phyloP scores from a whole-genome alignment of 2,113 vertebrate genomes.

The Catharus bicknelli region DNA sequence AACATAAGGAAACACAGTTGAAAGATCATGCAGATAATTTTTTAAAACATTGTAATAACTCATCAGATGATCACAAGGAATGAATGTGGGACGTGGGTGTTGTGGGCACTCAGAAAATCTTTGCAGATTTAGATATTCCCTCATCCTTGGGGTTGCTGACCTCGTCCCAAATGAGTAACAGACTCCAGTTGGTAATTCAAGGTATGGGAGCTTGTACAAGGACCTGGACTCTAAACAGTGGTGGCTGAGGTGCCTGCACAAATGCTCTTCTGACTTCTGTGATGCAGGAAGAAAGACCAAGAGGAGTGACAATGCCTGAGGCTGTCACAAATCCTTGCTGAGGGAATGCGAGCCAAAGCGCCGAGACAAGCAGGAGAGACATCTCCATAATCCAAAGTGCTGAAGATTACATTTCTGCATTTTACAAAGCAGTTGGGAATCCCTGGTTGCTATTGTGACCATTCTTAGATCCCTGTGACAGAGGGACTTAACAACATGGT shows the following conservation, averaged over 20 bases:
- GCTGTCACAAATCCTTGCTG: not conserved
- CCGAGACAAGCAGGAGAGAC: not conserved
- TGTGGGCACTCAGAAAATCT: not conserved
- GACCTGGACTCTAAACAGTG: not conserved
- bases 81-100: not conserved
- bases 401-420: not conserved
- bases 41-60: not conserved
- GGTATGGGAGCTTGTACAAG: not conserved
- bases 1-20: not conserved
- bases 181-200: not conserved
- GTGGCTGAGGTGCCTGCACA: not conserved
- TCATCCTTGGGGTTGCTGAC: not conserved
- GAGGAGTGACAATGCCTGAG: not conserved
- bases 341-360: not conserved
- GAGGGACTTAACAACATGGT: not conserved
- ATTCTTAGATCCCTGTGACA: not conserved
- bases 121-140: not conserved
- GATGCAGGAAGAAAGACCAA: not conserved
- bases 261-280: not conserved
- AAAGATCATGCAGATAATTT: not conserved
- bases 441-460: not conserved
- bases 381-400: not conserved
- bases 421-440: not conserved
- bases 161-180: rapidly evolving
- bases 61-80: not conserved